Percentiles rank a stretch among this genome's conserved stretches.
phyloP scores from a whole-genome alignment of 2,113 vertebrate genomes.

The Perca flavescens region DNA sequence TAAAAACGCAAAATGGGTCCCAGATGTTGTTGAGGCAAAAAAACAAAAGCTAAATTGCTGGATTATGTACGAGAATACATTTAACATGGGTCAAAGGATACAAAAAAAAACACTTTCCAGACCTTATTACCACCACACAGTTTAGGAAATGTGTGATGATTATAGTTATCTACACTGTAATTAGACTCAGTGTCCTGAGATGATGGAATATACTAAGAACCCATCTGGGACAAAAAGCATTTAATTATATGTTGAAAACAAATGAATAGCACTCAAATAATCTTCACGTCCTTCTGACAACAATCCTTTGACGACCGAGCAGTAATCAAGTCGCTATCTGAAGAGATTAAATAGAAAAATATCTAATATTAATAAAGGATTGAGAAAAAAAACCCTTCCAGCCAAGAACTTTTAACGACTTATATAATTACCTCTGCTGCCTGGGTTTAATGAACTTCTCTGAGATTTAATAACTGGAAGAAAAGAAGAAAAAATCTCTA shows the following conservation, averaged over 20 bases:
- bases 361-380: constrained; percentile 46
- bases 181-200: neutral
- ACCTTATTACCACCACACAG: too few relatives aligned
- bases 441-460: constrained; percentile 54
- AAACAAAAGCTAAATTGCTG: neutral
- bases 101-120: too few relatives aligned
- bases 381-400: constrained; percentile 26
- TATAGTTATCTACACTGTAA: neutral
- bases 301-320: neutral
- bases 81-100: too few relatives aligned
- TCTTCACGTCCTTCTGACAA: neutral
- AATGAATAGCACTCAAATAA: neutral
- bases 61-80: neutral
- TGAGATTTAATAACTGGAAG: constrained; percentile 6
- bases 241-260: neutral
- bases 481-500: neutral
- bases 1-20: neutral
- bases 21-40: neutral
- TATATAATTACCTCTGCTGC: constrained; percentile 45
- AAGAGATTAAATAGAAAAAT: constrained; percentile 23
- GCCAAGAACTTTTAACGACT: constrained; percentile 14
- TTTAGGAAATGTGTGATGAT: neutral
- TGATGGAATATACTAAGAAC: neutral
- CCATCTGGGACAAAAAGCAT: neutral
- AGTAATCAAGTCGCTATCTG: constrained; percentile 18